Evolutionary conservation across 37 sponge, comb jelly and placozoan genomes (phyloP).

Genomic region (Chondrosia reniformis): DNA sequence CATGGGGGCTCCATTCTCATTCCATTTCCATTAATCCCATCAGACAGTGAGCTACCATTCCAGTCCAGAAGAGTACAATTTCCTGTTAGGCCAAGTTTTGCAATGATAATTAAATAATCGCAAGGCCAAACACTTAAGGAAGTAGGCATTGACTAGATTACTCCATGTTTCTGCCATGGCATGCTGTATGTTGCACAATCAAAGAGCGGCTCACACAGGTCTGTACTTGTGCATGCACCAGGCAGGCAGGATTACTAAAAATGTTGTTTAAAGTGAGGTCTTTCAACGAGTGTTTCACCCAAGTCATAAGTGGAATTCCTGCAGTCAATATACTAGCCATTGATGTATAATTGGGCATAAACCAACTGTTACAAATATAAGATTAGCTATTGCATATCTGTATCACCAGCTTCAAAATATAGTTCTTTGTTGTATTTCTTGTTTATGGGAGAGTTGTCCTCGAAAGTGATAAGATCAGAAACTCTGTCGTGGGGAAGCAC

Average conservation of each 20-base stretch:
- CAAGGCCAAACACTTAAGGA: slow-evolving; percentile 41
- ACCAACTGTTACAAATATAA: no score
- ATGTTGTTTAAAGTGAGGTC: slow-evolving; percentile 18
- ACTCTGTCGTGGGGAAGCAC: no score
- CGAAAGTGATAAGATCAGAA: no score
- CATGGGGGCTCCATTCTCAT: slow-evolving; percentile 21
- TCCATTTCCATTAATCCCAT: slow-evolving; percentile 33
- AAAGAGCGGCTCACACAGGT: neutral
- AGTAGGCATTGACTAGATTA: slow-evolving; percentile 9
- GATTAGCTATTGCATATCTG: no score
- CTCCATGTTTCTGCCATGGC: slow-evolving; percentile 29
- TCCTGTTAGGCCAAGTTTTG: slow-evolving; percentile 19
- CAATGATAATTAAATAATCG: slow-evolving; percentile 32
- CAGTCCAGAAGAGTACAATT: slow-evolving; percentile 32
- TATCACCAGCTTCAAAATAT: no score
- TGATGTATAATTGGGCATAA: no score
- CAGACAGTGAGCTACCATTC: slow-evolving; percentile 22
- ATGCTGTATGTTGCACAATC: slow-evolving; percentile 16
- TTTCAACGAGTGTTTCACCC: neutral
- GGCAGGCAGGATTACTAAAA: slow-evolving; percentile 3
- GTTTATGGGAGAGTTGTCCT: no score
- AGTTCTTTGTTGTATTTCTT: no score
- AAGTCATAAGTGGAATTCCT: no score
- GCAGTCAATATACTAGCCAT: no score
- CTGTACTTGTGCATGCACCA: slow-evolving; percentile 10